Evolutionary conservation across 2,113 vertebrate species (phyloP).

Genomic region (Pomatostomus ruficeps): DNA sequence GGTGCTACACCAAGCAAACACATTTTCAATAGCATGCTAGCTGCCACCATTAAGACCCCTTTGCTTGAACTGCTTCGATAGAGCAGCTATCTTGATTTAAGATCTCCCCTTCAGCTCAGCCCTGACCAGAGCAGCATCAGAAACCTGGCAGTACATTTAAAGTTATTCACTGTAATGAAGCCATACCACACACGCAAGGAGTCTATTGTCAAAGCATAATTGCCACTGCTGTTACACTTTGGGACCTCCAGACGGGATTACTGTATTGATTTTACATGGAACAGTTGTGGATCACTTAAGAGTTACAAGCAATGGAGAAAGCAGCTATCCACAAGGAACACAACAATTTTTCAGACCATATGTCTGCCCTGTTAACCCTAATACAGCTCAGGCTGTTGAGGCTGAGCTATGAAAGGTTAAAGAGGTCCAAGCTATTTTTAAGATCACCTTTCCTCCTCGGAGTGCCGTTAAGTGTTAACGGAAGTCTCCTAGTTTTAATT

Average conservation of each 20-base stretch:
- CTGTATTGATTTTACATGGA: conserved; percentile 17
- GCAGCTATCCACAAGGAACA: background rate
- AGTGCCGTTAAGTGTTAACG: background rate
- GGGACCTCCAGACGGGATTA: conserved; percentile 10
- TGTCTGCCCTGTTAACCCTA: background rate
- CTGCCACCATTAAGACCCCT: background rate
- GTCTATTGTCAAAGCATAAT: conserved; percentile 19
- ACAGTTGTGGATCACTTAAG: background rate
- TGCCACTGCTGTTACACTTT: conserved; percentile 1
- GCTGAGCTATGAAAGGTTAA: background rate
- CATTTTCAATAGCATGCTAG: background rate
- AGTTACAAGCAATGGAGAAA: background rate
- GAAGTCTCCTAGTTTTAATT: background rate
- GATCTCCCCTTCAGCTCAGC: background rate
- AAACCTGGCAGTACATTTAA: background rate
- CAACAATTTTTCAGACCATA: background rate
- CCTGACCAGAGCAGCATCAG: background rate
- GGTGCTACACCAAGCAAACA: background rate
- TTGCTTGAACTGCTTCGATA: background rate
- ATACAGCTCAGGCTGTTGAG: background rate
- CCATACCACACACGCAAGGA: background rate
- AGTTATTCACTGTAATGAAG: conserved; percentile 12
- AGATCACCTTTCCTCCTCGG: background rate
- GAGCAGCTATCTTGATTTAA: conserved; percentile 6
- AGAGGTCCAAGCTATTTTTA: background rate